A percentile compares a stretch with the other conserved stretches of the same genome.
These are phyloP conservation scores for Polyploca ridens DNA, from an alignment of 2,888 invertebrate genomes.

Conservation along the genomic window DNA sequence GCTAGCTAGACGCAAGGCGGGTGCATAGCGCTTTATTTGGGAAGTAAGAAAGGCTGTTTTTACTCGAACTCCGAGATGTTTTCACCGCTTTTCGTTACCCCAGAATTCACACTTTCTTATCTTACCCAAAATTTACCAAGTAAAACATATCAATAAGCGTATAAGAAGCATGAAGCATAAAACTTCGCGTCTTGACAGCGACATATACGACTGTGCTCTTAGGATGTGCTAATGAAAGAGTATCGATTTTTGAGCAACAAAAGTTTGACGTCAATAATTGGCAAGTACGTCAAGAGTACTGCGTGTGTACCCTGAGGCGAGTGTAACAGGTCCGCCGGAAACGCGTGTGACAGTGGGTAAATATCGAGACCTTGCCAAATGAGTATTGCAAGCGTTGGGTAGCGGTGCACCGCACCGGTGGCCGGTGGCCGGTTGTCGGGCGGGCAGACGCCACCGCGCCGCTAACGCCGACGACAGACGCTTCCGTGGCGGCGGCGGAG, in stretches of 20 bases:
- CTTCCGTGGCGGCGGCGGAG: constrained; percentile 61
- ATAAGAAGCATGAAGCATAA: no score
- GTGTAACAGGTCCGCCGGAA: constrained; percentile 42
- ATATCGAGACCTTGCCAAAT: constrained; percentile 44
- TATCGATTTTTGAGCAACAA: neutral
- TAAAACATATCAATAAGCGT: no score
- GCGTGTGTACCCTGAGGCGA: constrained; percentile 20
- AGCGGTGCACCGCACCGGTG: constrained; percentile 34
- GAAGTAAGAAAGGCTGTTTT: no score
- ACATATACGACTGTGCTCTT: no score
- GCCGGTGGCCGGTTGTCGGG: constrained; percentile 27
- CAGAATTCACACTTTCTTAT: no score
- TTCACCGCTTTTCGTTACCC: no score
- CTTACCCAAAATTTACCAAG: no score
- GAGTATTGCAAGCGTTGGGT: constrained; percentile 34
- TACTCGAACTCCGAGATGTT: no score
- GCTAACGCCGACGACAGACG: constrained; percentile 57
- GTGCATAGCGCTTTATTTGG: no score
- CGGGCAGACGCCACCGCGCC: constrained; percentile 36
- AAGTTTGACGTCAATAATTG: constrained; percentile 36
- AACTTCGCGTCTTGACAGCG: no score
- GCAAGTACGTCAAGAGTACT: constrained; percentile 21
- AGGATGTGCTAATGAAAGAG: neutral
- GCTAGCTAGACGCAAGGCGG: no score
- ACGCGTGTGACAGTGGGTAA: constrained; percentile 33